A percentile compares a stretch with the other conserved stretches of the same genome.
These are phyloP conservation scores for Dryocosmus kuriphilus DNA, from an alignment of 2,888 invertebrate genomes.

Conservation along the genomic window DNA sequence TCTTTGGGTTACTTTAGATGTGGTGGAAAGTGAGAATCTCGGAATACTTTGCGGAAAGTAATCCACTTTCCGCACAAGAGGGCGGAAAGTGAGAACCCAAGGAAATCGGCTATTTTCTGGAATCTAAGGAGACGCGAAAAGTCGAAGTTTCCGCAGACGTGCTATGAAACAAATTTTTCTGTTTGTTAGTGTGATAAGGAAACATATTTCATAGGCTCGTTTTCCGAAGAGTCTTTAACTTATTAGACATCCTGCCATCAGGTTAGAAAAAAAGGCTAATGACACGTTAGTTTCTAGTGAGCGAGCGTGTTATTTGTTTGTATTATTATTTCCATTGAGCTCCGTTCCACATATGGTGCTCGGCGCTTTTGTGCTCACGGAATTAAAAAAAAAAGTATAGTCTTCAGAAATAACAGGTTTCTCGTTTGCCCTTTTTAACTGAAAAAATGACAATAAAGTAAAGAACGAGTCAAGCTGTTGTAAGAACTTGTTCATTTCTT, in stretches of 20 bases:
- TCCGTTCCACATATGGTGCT: constrained; percentile 22
- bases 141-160: no score
- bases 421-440: not conserved
- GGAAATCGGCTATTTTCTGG: no score
- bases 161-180: no score
- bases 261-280: not conserved
- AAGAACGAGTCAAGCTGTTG: not conserved
- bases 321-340: constrained; percentile 2
- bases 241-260: constrained; percentile 12
- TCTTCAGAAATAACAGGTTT: constrained; percentile 33
- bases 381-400: constrained; percentile 21
- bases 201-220: not conserved
- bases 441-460: constrained; percentile 4
- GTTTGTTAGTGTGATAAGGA: no score
- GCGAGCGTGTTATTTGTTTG: not conserved
- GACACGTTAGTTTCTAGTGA: not conserved
- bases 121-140: no score
- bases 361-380: constrained; percentile 2
- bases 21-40: no score
- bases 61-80: no score
- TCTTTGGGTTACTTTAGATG: no score
- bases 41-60: no score
- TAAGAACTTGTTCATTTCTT: not conserved
- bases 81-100: no score
- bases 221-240: not conserved